Conservation (phyloP, 2,888 invertebrate species). For the Neoascia interrupta region DNA sequence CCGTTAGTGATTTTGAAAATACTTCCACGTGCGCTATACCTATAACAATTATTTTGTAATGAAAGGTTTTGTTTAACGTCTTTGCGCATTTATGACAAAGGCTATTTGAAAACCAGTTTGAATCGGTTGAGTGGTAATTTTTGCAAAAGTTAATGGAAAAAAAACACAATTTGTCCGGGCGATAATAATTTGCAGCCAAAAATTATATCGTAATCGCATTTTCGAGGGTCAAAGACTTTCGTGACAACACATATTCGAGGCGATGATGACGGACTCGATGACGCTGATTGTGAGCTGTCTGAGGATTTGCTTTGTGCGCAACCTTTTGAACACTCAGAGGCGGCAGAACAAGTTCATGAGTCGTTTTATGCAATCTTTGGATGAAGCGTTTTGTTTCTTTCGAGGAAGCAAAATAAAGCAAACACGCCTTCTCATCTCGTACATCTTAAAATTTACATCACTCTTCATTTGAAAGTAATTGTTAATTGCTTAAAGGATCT, state of each 20-base stretch:
- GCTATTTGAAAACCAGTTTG: conserved; percentile 7
- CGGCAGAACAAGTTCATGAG: neutral
- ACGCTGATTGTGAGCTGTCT: conserved; percentile 8
- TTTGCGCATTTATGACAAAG: neutral
- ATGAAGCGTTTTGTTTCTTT: neutral
- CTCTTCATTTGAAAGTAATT: too few relatives aligned
- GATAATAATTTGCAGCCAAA: conserved; percentile 13
- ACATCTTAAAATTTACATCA: too few relatives aligned
- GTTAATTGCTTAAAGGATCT: too few relatives aligned
- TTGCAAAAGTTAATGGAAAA: neutral
- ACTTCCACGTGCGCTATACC: conserved; percentile 20
- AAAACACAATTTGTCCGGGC: conserved; percentile 45
- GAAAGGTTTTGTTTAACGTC: neutral
- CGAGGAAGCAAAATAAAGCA: too few relatives aligned
- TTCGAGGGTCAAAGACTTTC: conserved; percentile 47
- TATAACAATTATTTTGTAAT: conserved; percentile 13
- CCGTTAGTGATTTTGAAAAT: neutral
- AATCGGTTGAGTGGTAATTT: conserved; percentile 10
- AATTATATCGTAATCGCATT: conserved; percentile 42
- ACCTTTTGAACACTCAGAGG: neutral
- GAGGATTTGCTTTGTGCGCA: conserved; percentile 2
- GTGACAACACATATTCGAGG: conserved; percentile 1
- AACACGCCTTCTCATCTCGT: too few relatives aligned
- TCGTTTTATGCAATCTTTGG: neutral
- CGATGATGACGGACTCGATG: neutral